These are phyloP conservation scores for Caenorhabditis zanzibari DNA, from an alignment of 2,888 invertebrate genomes.

Conservation along the genomic window DNA sequence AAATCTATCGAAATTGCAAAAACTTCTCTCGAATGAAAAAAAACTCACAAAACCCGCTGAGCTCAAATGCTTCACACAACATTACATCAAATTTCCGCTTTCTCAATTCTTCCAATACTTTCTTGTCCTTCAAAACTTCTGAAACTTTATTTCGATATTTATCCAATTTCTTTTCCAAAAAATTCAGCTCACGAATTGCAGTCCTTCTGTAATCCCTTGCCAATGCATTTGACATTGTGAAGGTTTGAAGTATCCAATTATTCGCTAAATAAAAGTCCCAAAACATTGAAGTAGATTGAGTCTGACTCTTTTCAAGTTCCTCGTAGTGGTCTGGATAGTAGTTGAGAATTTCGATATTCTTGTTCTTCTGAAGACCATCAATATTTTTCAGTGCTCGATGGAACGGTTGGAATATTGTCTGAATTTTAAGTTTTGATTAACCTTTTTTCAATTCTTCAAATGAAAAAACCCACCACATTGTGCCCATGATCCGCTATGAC, in stretches of 20 bases:
- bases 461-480: neutral
- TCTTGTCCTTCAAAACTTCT: constrained; percentile 15
- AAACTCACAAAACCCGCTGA: constrained; percentile 19
- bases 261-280: constrained; percentile 13
- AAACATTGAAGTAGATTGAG: constrained; percentile 2
- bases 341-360: constrained; percentile 7
- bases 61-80: constrained; percentile 20
- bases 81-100: constrained; percentile 24
- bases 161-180: no score
- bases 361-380: neutral
- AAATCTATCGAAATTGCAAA: no score
- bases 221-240: neutral
- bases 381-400: constrained; percentile 1
- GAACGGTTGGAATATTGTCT: constrained; percentile 12
- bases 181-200: neutral
- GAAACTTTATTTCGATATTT: neutral
- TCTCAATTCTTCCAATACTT: neutral
- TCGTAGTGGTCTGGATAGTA: constrained; percentile 17
- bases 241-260: neutral
- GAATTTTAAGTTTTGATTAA: neutral
- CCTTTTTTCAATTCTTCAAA: no score
- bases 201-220: neutral
- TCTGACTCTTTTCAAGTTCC: neutral
- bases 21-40: no score
- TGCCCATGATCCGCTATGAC: constrained; percentile 17